Conservation (phyloP, 2,113 vertebrate genomes). For the Chroicocephalus ridibundus region DNA sequence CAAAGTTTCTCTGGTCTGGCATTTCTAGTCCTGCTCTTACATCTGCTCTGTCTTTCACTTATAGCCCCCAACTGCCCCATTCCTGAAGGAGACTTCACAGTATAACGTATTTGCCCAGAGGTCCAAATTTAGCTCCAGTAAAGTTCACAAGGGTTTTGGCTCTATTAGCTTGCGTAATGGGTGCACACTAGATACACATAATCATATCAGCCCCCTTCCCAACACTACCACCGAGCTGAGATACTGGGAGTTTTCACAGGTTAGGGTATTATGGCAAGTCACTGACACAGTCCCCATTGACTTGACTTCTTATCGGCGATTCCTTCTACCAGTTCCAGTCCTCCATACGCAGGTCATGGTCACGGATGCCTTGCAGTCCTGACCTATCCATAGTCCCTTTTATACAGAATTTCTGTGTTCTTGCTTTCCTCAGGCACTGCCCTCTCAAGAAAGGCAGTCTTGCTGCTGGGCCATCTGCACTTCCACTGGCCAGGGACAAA, state of each 20-base stretch:
- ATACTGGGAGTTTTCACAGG: background rate
- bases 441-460: background rate
- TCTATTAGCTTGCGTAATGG: background rate
- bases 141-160: background rate
- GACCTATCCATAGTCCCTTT: background rate
- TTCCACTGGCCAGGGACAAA: background rate
- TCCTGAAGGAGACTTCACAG: background rate
- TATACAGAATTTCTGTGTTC: background rate
- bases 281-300: too few species aligned
- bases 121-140: background rate
- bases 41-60: background rate
- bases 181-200: background rate
- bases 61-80: background rate
- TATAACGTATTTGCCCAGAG: background rate
- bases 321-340: background rate
- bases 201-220: background rate
- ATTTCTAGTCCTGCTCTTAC: background rate
- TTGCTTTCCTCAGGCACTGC: background rate
- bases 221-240: background rate
- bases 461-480: background rate
- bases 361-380: background rate
- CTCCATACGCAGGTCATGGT: background rate
- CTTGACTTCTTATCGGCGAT: background rate
- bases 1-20: background rate
- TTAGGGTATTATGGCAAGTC: background rate